Percentiles rank a stretch among this genome's conserved stretches.
Evolutionary conservation across 2,888 invertebrate species (phyloP).

Genomic region (Scaptomyza flava): DNA sequence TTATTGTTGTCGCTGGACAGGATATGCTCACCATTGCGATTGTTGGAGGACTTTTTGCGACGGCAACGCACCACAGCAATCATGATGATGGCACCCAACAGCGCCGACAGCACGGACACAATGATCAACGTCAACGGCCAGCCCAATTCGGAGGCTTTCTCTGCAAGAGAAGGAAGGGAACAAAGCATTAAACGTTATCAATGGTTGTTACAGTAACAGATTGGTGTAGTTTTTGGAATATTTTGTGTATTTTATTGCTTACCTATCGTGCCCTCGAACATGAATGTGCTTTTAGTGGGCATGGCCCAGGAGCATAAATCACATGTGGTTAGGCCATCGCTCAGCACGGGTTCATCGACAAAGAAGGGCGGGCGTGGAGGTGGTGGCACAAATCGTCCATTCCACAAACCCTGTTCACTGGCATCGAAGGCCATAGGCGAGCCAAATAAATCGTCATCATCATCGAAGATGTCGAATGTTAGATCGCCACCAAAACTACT

Average conservation of each 20-base stretch:
- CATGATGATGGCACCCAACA: constrained; percentile 90
- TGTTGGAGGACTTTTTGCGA: constrained; percentile 85
- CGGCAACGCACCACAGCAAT: constrained; percentile 89
- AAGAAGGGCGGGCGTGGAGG: constrained; percentile 88
- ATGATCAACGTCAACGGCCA: constrained; percentile 90
- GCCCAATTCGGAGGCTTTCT: constrained; percentile 87
- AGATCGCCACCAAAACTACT: constrained; percentile 80
- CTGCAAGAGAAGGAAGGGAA: constrained; percentile 61
- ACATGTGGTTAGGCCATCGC: constrained; percentile 90
- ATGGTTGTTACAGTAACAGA: neutral
- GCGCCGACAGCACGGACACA: constrained; percentile 89
- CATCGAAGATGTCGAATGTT: constrained; percentile 83
- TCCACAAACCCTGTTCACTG: constrained; percentile 84
- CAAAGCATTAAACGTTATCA: constrained; percentile 1
- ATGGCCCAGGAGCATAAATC: constrained; percentile 90
- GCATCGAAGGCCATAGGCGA: constrained; percentile 85
- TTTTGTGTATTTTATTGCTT: constrained; percentile 61
- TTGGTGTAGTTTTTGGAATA: neutral
- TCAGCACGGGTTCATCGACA: constrained; percentile 86
- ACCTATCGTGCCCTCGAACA: constrained; percentile 87
- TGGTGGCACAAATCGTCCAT: constrained; percentile 87
- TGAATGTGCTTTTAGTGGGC: constrained; percentile 86
- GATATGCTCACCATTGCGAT: constrained; percentile 83
- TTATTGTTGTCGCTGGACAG: neutral
- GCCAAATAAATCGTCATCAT: constrained; percentile 84